Base-by-base conservation (phyloP, 2,888 invertebrate species). In the Hirtodrosophila cameraria region DNA sequence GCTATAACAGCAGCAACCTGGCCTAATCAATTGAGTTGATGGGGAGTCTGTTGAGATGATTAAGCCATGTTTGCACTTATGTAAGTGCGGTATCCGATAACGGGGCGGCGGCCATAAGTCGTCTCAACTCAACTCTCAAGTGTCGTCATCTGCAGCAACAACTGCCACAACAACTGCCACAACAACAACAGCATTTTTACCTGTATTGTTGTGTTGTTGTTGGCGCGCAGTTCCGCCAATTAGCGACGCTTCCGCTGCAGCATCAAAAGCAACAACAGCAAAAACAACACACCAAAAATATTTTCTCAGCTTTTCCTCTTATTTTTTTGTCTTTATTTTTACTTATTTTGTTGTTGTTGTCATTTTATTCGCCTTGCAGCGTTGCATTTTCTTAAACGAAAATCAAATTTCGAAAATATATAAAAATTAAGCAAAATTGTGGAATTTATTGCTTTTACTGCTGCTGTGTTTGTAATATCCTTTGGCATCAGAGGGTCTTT, bases 41-140 rank as follows among this genome's bases (percentile, higher is more conserved):
- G 60, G 59, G 58, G 75, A 48, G 58, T 45, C 66, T 60, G 50
- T 28, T 79, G 76, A 48, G 65, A 73, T 73, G 68, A 86, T 86
- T 86, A 86, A 81, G 87, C 85, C 81, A 86, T 84, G 87, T 86
- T 86, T 84, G 65, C 65, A 71, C 74, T 81, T 81, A 81, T 77
- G 54, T 76, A 86, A 81, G 82, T 83, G 86, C 50, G 62, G 74
- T 74, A 71, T 70, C 69, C 80, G 55, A 55, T 73, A 42, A 57
- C 75, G 75, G 73, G 82, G 83, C 67, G 73, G 68, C 54, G 67
- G 83, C 83, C 62, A 68, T 79, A 83, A 86, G 80, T 65, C 72
- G 80, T 62, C 76, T 68, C 18, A 43, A 11, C 18, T 30, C 74
- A 57, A 42, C 41, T 69, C 25, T 15, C 75, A 59, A 75, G 75